A percentile compares a stretch with the other conserved stretches of the same genome.
Evolutionary conservation across 2,797 vertebrate species (phyloP).

Genomic region (Falco concolor): DNA sequence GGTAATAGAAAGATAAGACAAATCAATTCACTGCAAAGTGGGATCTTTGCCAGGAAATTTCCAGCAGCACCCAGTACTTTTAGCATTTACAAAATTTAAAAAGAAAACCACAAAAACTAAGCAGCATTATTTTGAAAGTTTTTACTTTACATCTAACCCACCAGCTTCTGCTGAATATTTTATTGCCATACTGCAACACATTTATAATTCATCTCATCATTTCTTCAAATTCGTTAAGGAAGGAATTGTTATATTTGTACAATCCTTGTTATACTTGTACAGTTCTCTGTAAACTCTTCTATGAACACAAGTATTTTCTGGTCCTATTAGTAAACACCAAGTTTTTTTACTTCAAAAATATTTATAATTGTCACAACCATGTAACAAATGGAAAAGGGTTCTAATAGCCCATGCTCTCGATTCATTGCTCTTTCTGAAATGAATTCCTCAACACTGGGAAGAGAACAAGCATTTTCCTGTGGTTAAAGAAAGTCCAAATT

Average conservation of each 20-base stretch:
- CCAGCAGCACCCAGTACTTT: slow-evolving; percentile 3
- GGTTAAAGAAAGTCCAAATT: slow-evolving; percentile 56
- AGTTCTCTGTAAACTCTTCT: neutral
- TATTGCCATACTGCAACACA: slow-evolving; percentile 9
- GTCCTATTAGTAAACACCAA: neutral
- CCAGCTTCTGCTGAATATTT: slow-evolving; percentile 40
- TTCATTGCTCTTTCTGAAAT: slow-evolving; percentile 1
- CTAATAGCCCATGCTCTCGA: neutral
- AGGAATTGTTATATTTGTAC: neutral
- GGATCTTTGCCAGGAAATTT: slow-evolving; percentile 14
- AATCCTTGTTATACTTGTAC: neutral
- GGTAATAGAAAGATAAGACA: neutral
- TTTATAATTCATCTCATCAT: slow-evolving; percentile 42
- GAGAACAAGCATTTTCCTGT: slow-evolving; percentile 49
- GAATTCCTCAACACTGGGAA: slow-evolving; percentile 27
- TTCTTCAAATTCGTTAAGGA: slow-evolving; percentile 9
- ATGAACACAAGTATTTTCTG: neutral
- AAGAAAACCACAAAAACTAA: slow-evolving; percentile 3
- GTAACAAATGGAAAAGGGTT: neutral
- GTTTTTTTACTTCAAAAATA: neutral
- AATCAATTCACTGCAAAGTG: slow-evolving; percentile 1
- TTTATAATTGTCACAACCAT: neutral
- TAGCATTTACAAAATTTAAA: neutral
- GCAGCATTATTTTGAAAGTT: slow-evolving; percentile 15
- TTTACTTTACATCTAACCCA: slow-evolving; percentile 29